Base-by-base conservation (phyloP, 2,113 vertebrate species). In the Cromileptes altivelis region DNA sequence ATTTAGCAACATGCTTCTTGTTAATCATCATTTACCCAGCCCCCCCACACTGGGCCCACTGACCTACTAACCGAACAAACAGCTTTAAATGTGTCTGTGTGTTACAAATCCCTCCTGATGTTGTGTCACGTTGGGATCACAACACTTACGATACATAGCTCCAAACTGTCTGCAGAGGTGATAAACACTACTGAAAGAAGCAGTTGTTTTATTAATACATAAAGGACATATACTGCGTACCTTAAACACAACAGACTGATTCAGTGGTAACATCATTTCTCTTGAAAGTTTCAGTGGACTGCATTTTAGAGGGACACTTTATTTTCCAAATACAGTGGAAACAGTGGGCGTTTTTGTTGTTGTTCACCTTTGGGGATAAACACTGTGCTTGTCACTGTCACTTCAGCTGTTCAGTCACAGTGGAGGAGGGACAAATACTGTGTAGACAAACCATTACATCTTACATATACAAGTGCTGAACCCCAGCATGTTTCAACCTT, bases 61-160 rank as follows among this genome's bases (percentile, higher is more conserved):
- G 88, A 90, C 90, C 88, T 72, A 89, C 70, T 91, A 85, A 88
- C 40, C 63, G 63, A 83, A 82, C 75, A 70, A 56, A 71, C 81
- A 9, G 74, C 33, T 23, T 63, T 58, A 12, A 80, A 62, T 37
- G 37, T 23, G 42, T 70, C 63, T 55, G 37, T 62, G 75, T 83
- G 62, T 73, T 56, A 45, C n/a, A 69, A 42, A 63, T 72, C 64
- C 65, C 63, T 57, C 55, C 42, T 81, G 56, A 72, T 70, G 50
- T 78, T 70, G 55, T 61, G 14, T 57, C 76, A 25, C 17, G 37
- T 62, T 62, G 42, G 58, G 47, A 45, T 75, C 64, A 23, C 64
- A 73, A 15, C 25, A 4, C 53, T 60, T 2, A 71, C 21, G 62
- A 58, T 45, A n/a, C 52, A 49, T 45, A 7, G 27, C 40, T 8